Evolutionary conservation across 2,113 vertebrate genomes (phyloP).

Genomic region (Macroglossus sobrinus): DNA sequence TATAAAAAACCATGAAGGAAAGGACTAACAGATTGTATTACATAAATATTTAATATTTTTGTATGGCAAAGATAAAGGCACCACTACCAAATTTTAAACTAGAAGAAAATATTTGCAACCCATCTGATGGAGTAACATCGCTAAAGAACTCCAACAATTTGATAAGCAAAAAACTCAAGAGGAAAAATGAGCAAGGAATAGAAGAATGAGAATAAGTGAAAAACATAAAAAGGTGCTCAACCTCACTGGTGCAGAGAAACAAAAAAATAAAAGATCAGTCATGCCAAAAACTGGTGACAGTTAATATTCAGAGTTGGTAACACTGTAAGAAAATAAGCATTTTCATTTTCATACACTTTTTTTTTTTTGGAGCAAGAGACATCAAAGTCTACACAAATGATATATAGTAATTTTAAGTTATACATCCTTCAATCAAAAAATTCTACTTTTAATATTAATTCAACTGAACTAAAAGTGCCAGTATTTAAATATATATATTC

Average conservation of each 20-base stretch:
- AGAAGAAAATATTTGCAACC: not conserved
- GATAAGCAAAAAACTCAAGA: not conserved
- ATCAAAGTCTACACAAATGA: not conserved
- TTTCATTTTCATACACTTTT: not conserved
- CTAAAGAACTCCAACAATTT: constrained; percentile 4
- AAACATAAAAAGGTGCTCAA: not conserved
- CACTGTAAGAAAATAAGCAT: not conserved
- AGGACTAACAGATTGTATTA: not conserved
- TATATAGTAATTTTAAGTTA: not conserved
- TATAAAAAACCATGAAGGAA: not conserved
- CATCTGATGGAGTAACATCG: not conserved
- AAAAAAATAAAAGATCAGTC: constrained; percentile 8
- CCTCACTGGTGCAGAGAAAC: not conserved
- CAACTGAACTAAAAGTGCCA: not conserved
- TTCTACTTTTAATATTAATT: not conserved
- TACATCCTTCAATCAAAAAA: not conserved
- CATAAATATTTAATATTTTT: constrained; percentile 15
- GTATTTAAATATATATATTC: not conserved
- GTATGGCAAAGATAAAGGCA: not conserved
- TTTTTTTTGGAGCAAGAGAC: too few relatives aligned
- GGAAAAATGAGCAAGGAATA: not conserved
- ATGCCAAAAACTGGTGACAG: not conserved
- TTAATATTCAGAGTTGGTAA: not conserved
- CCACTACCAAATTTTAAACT: not conserved
- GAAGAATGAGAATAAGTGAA: not conserved